Evolutionary conservation across 2,113 vertebrate genomes (phyloP).

Genomic region (Gymnobelideus leadbeateri): DNA sequence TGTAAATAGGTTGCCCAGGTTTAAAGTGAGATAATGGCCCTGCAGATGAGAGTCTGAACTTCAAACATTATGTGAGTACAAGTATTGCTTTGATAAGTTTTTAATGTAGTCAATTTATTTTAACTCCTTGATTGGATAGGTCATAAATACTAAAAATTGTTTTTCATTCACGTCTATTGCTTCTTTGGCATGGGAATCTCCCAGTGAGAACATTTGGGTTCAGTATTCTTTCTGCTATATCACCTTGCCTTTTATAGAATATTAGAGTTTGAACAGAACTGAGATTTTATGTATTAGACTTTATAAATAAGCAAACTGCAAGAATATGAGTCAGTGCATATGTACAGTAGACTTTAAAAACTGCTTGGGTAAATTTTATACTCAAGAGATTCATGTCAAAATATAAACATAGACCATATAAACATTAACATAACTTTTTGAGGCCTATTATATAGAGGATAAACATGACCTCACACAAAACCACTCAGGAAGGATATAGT

Average conservation of each 20-base stretch:
- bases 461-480: background rate
- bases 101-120: background rate
- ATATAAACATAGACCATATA: background rate
- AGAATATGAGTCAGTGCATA: background rate
- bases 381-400: background rate
- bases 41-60: background rate
- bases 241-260: background rate
- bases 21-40: background rate
- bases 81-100: background rate
- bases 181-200: background rate
- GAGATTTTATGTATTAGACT: background rate
- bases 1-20: background rate
- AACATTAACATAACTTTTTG: background rate
- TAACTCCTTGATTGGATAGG: background rate
- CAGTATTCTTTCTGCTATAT: background rate
- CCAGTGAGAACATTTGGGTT: background rate
- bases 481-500: background rate
- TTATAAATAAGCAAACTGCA: background rate
- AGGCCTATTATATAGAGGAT: background rate
- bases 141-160: background rate
- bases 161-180: background rate
- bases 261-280: background rate
- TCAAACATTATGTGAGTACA: background rate
- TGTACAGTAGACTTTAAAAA: background rate
- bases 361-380: background rate